Evolutionary conservation across 2,888 invertebrate species (phyloP).

Genomic region (Platerodrilus igneus): DNA sequence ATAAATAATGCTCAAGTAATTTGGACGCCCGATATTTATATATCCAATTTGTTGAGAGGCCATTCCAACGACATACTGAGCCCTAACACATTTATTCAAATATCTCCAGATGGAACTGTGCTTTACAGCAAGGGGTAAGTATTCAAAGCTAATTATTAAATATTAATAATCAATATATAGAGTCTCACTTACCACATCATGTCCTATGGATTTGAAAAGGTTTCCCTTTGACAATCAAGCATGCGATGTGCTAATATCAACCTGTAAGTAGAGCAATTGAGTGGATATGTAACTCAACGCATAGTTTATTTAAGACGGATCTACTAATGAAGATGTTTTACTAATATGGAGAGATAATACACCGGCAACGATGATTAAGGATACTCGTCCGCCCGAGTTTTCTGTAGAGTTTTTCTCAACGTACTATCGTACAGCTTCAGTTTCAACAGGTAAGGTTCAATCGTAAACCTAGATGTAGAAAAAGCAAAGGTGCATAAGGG

Average conservation of each 20-base stretch:
- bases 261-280: not conserved
- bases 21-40: no score
- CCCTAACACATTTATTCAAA: not conserved
- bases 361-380: not conserved
- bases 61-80: no score
- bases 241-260: not conserved
- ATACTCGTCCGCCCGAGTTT: no score
- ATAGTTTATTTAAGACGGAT: not conserved
- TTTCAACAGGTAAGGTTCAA: no score
- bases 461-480: no score
- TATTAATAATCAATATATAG: not conserved
- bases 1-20: no score
- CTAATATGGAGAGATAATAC: not conserved
- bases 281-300: no score
- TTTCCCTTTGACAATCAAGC: conserved; percentile 1
- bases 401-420: no score
- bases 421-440: no score
- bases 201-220: conserved; percentile 2
- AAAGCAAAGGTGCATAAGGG: no score
- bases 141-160: no score
- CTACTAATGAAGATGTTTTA: not conserved
- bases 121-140: conserved; percentile 2
- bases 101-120: conserved; percentile 1
- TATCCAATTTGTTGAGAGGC: no score
- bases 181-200: not conserved